Percentiles rank a stretch among this genome's conserved stretches.
phyloP scores from a whole-genome alignment of 2,797 vertebrate genomes.

The Falco concolor region DNA sequence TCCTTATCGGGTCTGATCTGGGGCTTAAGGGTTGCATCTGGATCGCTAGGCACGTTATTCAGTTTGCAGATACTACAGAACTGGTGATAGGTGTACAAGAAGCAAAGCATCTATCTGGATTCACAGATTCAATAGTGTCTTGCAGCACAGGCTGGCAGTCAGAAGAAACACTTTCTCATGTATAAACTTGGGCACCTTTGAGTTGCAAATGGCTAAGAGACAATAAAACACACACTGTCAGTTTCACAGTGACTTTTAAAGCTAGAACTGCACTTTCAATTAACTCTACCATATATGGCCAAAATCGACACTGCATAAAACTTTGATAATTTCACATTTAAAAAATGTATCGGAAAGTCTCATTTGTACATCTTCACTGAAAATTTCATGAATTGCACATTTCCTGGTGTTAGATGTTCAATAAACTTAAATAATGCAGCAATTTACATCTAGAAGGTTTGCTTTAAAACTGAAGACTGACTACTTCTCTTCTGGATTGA shows the following conservation, averaged over 20 bases:
- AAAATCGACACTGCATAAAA: slow-evolving; percentile 49
- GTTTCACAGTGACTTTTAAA: slow-evolving; percentile 32
- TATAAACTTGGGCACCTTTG: slow-evolving; percentile 21
- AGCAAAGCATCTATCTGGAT: not conserved
- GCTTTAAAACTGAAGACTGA: slow-evolving; percentile 31
- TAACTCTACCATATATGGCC: slow-evolving; percentile 53
- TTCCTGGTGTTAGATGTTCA: slow-evolving; percentile 65
- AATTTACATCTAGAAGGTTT: slow-evolving; percentile 60
- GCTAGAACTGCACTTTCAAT: slow-evolving; percentile 39
- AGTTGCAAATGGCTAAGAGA: slow-evolving; percentile 35
- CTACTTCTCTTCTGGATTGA: not conserved
- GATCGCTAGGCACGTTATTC: not conserved
- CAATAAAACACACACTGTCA: slow-evolving; percentile 38
- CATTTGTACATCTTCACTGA: slow-evolving; percentile 53
- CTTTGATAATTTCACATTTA: slow-evolving; percentile 66
- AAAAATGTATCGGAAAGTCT: slow-evolving; percentile 57
- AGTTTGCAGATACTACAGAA: not conserved
- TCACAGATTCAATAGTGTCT: not conserved
- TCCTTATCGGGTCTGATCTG: not conserved
- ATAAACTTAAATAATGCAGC: slow-evolving; percentile 70
- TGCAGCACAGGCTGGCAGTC: not conserved
- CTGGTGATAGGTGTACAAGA: not conserved
- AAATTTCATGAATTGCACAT: slow-evolving; percentile 68
- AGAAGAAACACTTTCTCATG: not conserved
- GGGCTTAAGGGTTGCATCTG: not conserved